phyloP scores from a whole-genome alignment of 2,888 invertebrate genomes.

The Troilus luridus region DNA sequence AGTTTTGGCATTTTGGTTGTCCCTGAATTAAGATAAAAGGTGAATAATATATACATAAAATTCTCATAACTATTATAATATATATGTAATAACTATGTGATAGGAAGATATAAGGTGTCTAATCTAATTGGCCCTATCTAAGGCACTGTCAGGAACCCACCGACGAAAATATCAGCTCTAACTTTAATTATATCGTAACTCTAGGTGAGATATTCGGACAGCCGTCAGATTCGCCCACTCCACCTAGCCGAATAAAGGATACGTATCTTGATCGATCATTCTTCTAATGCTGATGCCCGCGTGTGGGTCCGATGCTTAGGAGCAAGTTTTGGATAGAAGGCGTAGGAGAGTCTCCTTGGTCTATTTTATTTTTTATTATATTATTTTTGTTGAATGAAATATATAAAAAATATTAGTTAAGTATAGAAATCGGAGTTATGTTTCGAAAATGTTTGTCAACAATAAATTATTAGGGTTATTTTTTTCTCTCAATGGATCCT shows the following conservation, averaged over 20 bases:
- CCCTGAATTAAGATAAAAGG: not conserved
- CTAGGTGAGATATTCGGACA: not conserved
- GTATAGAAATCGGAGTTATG: not conserved
- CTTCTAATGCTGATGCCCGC: not conserved
- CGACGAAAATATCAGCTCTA: not conserved
- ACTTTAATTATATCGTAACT: not conserved
- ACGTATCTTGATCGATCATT: not conserved
- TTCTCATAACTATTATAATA: too few relatives aligned
- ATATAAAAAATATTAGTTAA: not conserved
- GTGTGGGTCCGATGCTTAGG: not conserved
- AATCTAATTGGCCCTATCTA: not conserved
- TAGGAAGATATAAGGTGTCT: not conserved
- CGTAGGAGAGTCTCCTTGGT: not conserved
- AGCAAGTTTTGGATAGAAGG: not conserved
- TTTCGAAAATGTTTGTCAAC: not conserved
- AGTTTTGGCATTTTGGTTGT: not conserved
- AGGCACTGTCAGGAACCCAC: not conserved
- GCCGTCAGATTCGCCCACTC: not conserved
- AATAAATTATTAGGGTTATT: not conserved
- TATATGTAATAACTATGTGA: too few relatives aligned
- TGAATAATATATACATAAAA: too few relatives aligned
- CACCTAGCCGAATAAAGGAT: not conserved
- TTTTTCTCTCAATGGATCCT: not conserved
- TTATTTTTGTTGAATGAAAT: not conserved
- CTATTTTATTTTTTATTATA: not conserved